Evolutionary conservation across 2,113 vertebrate species (phyloP), one percentile per base, ranked within the genome.

Genomic region (Phyllostomus discolor): DNA sequence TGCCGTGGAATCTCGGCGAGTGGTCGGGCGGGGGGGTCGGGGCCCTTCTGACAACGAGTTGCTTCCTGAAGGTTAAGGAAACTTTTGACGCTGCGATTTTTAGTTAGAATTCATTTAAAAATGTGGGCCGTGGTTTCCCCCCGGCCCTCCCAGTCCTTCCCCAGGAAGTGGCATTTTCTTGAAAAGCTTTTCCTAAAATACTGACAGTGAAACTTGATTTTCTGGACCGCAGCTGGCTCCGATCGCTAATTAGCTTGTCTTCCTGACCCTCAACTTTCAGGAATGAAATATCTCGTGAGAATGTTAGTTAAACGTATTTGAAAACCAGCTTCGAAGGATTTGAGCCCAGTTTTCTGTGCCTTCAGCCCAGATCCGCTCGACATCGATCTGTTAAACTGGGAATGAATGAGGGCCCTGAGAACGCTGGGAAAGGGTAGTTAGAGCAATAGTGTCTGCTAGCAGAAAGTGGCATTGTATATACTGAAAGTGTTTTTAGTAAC

Each of bases 201-300:
- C 20, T 22, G 26, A 31, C 4, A 38, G 69, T 52, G 73, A 64
- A 41, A 43, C 38, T 80, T 66, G 72, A 46, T 70, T 90, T 95
- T 94, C 91, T 95, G 81, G 91, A 73, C 54, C 48, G 52, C 67
- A 92, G 38, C 88, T 95, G 91, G 50, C 35, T 52, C 59, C 15
- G 41, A 11, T 70, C 33, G 90, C 94, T 90, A 76, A 80, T 85
- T 90, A 81, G 85, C 88, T 75, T 57, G 52, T 91, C 93, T 90
- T 52, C 78, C 78, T 76, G 92, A 54, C 87, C 81, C 28, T 93
- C 62, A 31, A 3, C 72, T 92, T 70, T 76, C 81, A 79, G 46
- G 72, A 78, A 86, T 88, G 70, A 96, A 82, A 66, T 38, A 14
- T 38, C 15, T 89, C 83, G 5, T 73, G 10, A 67, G 80, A 62